Evolutionary conservation across 2,888 invertebrate genomes (phyloP).

Genomic region (Eupelmus urozonus): DNA sequence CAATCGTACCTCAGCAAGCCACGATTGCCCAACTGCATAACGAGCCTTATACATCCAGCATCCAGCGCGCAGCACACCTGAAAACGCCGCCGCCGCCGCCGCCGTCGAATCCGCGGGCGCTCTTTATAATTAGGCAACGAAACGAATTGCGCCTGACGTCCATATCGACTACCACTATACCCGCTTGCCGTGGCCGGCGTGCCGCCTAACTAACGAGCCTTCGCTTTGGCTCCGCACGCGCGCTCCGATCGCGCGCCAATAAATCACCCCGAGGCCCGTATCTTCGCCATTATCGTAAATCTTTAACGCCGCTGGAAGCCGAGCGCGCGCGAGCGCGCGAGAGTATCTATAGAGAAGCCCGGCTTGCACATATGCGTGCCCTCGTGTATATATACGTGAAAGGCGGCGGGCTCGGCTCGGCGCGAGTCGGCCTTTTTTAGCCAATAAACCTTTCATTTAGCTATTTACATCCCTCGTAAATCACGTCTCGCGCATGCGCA

Average conservation of each 20-base stretch:
- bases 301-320: conserved; percentile 69
- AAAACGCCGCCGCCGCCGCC: background rate
- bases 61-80: no score
- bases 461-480: conserved; percentile 70
- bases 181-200: conserved; percentile 43
- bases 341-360: conserved; percentile 15
- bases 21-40: no score
- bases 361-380: background rate
- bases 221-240: conserved; percentile 65
- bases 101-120: conserved; percentile 58
- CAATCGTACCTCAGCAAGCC: no score
- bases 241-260: conserved; percentile 67
- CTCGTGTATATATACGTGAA: conserved; percentile 46
- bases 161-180: conserved; percentile 72
- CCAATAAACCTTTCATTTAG: conserved; percentile 71
- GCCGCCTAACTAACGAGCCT: conserved; percentile 74
- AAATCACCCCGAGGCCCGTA: conserved; percentile 70
- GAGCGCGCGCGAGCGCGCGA: conserved; percentile 46
- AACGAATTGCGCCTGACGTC: conserved; percentile 75
- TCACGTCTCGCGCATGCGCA: conserved; percentile 64
- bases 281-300: conserved; percentile 75
- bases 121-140: conserved; percentile 75
- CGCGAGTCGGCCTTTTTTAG: conserved; percentile 58
- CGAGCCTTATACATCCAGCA: no score
- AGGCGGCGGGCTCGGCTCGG: conserved; percentile 9